Percentiles rank a stretch among this genome's conserved stretches.
These are phyloP conservation scores for Bubo scandiacus DNA, from an alignment of 2,113 vertebrate species.

Conservation along the genomic window DNA sequence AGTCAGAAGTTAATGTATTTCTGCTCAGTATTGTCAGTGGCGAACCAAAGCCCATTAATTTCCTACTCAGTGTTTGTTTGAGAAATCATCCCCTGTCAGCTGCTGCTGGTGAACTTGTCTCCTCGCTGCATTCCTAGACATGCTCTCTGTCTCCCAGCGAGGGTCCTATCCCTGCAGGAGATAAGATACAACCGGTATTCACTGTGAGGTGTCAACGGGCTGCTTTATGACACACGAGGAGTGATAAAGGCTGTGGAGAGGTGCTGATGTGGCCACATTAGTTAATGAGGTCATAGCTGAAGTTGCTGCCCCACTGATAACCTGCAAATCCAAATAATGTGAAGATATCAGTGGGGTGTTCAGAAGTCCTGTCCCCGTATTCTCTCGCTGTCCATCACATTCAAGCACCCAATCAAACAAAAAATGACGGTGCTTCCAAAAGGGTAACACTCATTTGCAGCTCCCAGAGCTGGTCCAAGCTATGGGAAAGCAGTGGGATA, in stretches of 20 bases:
- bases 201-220: slow-evolving; percentile 71
- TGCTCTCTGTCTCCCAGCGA: slow-evolving; percentile 60
- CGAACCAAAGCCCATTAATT: slow-evolving; percentile 29
- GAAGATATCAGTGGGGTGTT: slow-evolving; percentile 64
- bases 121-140: slow-evolving; percentile 72
- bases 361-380: not conserved
- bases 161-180: slow-evolving; percentile 68
- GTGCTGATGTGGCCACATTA: slow-evolving; percentile 78
- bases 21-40: slow-evolving; percentile 6
- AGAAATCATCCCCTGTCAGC: slow-evolving; percentile 52
- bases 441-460: not conserved
- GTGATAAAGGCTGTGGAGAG: slow-evolving; percentile 72
- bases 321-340: slow-evolving; percentile 72
- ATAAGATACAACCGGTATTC: slow-evolving; percentile 76
- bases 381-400: slow-evolving; percentile 36
- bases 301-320: slow-evolving; percentile 76
- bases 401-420: not conserved
- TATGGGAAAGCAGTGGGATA: not conserved
- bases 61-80: slow-evolving; percentile 45
- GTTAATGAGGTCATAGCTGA: slow-evolving; percentile 82
- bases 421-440: not conserved
- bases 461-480: not conserved
- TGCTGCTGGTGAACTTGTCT: slow-evolving; percentile 53
- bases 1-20: not conserved
- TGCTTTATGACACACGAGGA: slow-evolving; percentile 65